These are phyloP conservation scores for Dinocampus coccinellae DNA, from an alignment of 2,888 invertebrate genomes.

Conservation along the genomic window DNA sequence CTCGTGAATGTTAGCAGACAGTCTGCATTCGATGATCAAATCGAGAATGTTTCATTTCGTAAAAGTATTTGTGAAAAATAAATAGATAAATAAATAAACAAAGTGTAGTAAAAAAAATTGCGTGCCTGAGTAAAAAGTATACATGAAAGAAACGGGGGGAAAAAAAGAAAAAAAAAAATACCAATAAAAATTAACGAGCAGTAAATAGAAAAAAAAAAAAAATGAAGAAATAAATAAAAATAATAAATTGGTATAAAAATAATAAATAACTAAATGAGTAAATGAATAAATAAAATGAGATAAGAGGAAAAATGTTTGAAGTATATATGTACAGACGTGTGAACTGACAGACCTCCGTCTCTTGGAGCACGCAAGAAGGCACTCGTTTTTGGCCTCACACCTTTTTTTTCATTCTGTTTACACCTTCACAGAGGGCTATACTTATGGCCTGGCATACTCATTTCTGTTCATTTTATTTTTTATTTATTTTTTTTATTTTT, in stretches of 20 bases:
- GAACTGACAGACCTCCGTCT: conserved; percentile 58
- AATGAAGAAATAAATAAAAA: not conserved
- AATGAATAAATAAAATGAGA: not conserved
- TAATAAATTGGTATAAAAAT: conserved; percentile 17
- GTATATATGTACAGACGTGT: conserved; percentile 55
- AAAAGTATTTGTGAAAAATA: not conserved
- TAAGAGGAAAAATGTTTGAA: conserved; percentile 5
- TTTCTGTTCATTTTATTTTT: conserved; percentile 36
- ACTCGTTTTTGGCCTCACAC: conserved; percentile 54
- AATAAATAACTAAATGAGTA: not conserved
- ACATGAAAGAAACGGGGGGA: not conserved
- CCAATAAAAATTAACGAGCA: no score
- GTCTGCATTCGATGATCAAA: conserved; percentile 19
- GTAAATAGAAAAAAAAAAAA: not conserved
- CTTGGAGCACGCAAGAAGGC: conserved; percentile 48
- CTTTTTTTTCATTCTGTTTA: conserved; percentile 60
- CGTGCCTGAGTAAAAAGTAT: conserved; percentile 27
- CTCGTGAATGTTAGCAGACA: conserved; percentile 22
- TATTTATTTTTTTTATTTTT: conserved; percentile 10
- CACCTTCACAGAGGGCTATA: conserved; percentile 62
- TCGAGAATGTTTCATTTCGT: conserved; percentile 4
- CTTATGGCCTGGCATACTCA: conserved; percentile 61
- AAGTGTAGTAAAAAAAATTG: no score
- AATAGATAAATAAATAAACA: not conserved
- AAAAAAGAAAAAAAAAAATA: not conserved